A percentile compares a stretch with the other conserved stretches of the same genome.
phyloP scores from a whole-genome alignment of 2,113 vertebrate species.

The Eptatretus burgeri region DNA sequence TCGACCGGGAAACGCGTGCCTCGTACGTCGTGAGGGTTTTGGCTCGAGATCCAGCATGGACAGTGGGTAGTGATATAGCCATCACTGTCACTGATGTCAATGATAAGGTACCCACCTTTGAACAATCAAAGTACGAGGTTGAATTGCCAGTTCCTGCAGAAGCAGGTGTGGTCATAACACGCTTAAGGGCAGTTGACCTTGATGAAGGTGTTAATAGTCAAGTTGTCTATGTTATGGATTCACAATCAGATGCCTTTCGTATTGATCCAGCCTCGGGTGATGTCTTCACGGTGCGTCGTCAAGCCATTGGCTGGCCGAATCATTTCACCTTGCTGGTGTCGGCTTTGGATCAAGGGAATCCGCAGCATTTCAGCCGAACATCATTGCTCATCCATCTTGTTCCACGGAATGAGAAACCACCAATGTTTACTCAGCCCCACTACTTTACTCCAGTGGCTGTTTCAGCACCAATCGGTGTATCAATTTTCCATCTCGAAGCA shows the following conservation, averaged over 20 bases:
- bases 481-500: constrained; percentile 38
- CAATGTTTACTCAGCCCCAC: constrained; percentile 24
- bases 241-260: constrained; percentile 69
- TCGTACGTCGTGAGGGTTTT: constrained; percentile 62
- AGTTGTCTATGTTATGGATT: constrained; percentile 75
- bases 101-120: constrained; percentile 62
- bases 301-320: constrained; percentile 58
- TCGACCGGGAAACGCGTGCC: constrained; percentile 65
- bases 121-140: constrained; percentile 57
- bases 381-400: constrained; percentile 64
- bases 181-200: constrained; percentile 47
- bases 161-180: constrained; percentile 38
- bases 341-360: constrained; percentile 47
- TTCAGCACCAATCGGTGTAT: constrained; percentile 50
- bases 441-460: constrained; percentile 82
- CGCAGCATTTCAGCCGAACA: constrained; percentile 54
- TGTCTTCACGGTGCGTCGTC: constrained; percentile 58
- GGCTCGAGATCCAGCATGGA: constrained; percentile 82
- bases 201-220: constrained; percentile 59
- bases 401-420: constrained; percentile 70
- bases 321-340: constrained; percentile 84
- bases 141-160: constrained; percentile 62
- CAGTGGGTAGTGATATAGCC: constrained; percentile 77
- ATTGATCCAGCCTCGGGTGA: constrained; percentile 61
- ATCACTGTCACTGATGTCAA: constrained; percentile 70